Evolutionary conservation across 2,797 vertebrate genomes (phyloP).

Genomic region (Amphiprion clarkii): DNA sequence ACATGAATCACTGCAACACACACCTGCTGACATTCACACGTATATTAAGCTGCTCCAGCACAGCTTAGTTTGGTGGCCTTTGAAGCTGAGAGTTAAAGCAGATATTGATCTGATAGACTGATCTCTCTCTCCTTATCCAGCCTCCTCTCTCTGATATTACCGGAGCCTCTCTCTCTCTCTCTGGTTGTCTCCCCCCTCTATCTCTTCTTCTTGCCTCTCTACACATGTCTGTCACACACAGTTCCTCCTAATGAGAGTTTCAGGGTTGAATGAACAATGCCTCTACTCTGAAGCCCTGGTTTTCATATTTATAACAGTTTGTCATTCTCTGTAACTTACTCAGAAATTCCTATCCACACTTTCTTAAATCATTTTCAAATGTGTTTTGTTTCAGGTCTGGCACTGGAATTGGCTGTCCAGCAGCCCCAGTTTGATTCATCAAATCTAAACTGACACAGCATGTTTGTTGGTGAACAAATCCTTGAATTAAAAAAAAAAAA

Average conservation of each 20-base stretch:
- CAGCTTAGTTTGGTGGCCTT: conserved; percentile 48
- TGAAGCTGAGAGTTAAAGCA: conserved; percentile 48
- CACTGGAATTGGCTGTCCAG: no score
- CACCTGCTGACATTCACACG: conserved; percentile 9
- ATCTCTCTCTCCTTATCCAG: conserved; percentile 14
- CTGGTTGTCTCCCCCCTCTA: neutral
- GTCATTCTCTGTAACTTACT: neutral
- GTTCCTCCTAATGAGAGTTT: conserved; percentile 18
- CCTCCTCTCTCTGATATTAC: conserved; percentile 18
- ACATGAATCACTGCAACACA: conserved; percentile 6
- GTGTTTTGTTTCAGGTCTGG: no score
- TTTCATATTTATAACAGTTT: conserved; percentile 11
- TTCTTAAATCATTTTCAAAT: neutral
- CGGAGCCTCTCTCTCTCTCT: neutral
- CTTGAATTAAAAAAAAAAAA: no score
- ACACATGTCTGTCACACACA: conserved; percentile 23
- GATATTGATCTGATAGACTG: conserved; percentile 60
- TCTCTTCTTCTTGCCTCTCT: neutral
- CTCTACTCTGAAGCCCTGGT: neutral
- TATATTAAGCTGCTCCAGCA: conserved; percentile 29
- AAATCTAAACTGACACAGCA: no score
- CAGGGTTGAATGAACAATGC: conserved; percentile 16
- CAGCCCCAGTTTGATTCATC: no score
- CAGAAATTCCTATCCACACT: neutral
- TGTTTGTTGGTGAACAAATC: no score